A percentile compares a stretch with the other conserved stretches of the same genome.
These are phyloP conservation scores for Alloscopus bannaensis DNA, from an alignment of 2,888 invertebrate genomes.

Conservation along the genomic window DNA sequence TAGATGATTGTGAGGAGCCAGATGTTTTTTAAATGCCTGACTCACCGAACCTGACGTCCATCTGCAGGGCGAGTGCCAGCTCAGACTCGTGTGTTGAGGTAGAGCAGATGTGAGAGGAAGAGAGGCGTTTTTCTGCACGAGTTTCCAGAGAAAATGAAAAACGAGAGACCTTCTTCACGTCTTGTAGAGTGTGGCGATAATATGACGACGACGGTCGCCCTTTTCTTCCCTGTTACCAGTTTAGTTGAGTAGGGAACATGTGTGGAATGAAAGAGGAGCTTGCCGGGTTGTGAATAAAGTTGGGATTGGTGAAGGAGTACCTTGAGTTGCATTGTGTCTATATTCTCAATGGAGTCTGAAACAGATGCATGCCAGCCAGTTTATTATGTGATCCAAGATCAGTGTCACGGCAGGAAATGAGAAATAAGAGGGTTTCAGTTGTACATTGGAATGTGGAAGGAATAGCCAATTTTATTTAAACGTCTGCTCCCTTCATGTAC, in stretches of 20 bases:
- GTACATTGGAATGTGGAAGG: constrained; percentile 8
- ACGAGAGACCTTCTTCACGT: no score
- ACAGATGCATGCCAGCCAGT: no score
- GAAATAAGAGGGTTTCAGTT: constrained; percentile 28
- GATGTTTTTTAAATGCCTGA: constrained; percentile 8
- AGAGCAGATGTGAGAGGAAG: constrained; percentile 49
- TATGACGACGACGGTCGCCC: no score
- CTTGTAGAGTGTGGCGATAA: no score
- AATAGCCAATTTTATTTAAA: constrained; percentile 49
- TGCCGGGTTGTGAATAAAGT: no score
- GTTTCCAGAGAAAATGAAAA: constrained; percentile 8
- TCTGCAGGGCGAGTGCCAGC: constrained; percentile 39
- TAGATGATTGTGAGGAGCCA: constrained; percentile 1
- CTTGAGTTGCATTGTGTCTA: no score
- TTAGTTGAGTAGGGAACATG: no score
- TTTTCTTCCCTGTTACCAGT: no score
- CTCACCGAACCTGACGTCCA: constrained; percentile 15
- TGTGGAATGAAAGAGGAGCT: background rate
- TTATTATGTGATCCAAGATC: constrained; percentile 61
- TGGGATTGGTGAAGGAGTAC: no score
- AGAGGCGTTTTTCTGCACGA: constrained; percentile 46
- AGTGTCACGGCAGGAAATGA: constrained; percentile 61
- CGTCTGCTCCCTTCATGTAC: background rate
- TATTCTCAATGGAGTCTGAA: no score
- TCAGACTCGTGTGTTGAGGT: constrained; percentile 32